A percentile compares a stretch with the other conserved stretches of the same genome.
Conservation (phyloP, 2,888 invertebrate genomes). For the Latheticus oryzae region DNA sequence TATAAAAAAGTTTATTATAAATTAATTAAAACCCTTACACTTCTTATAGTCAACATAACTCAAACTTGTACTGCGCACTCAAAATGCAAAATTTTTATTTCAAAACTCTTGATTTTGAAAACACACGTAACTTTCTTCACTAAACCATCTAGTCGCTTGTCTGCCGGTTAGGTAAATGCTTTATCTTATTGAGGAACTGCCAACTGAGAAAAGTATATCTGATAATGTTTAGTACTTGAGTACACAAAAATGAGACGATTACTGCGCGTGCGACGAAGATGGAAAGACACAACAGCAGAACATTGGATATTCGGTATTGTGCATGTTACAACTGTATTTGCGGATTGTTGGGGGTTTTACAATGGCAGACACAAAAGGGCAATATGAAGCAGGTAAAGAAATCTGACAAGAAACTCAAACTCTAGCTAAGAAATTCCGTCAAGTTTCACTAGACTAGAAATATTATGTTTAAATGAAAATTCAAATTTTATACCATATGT, state of each 20-base stretch:
- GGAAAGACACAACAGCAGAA: conserved; percentile 16
- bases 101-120: neutral
- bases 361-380: conserved; percentile 31
- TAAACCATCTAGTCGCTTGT: conserved; percentile 26
- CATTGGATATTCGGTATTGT: conserved; percentile 32
- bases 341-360: conserved; percentile 30
- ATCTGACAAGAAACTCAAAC: conserved; percentile 1
- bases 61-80: conserved; percentile 7
- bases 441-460: too few relatives aligned
- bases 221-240: conserved; percentile 51
- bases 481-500: too few relatives aligned
- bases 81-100: too few relatives aligned
- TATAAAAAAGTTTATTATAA: too few relatives aligned
- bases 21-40: conserved; percentile 32
- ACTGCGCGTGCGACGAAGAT: conserved; percentile 17
- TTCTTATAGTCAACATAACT: conserved; percentile 22
- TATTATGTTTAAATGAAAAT: too few relatives aligned
- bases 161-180: conserved; percentile 35
- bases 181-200: conserved; percentile 52
- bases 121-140: conserved; percentile 4
- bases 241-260: conserved; percentile 26
- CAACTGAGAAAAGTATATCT: conserved; percentile 50
- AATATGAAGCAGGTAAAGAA: conserved; percentile 31
- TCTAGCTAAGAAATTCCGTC: too few relatives aligned
- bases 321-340: conserved; percentile 35